A percentile compares a stretch with the other conserved stretches of the same genome.
These are phyloP conservation scores for Alectura lathami DNA, from an alignment of 2,113 vertebrate species.

Conservation along the genomic window DNA sequence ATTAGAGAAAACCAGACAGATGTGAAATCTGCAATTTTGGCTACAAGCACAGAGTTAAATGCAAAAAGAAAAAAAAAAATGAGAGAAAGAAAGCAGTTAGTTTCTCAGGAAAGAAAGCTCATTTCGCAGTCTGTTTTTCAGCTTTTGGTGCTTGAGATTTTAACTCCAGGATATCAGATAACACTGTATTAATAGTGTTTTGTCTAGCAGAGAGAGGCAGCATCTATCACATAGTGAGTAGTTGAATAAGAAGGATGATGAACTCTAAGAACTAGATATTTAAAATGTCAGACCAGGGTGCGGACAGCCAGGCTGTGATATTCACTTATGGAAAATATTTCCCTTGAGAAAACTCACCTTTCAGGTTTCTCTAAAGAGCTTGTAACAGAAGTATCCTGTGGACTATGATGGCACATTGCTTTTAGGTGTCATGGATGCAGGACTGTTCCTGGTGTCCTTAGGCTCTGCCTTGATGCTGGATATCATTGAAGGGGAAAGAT, in stretches of 20 bases:
- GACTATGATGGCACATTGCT: not conserved
- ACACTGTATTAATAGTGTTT: not conserved
- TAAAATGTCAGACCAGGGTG: not conserved
- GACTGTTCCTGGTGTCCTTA: not conserved
- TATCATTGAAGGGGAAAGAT: not conserved
- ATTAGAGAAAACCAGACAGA: not conserved
- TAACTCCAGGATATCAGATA: not conserved
- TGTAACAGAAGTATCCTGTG: not conserved
- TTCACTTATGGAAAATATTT: not conserved
- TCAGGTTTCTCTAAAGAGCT: not conserved
- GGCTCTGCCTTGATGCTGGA: not conserved
- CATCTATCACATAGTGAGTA: not conserved
- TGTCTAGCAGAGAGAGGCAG: not conserved
- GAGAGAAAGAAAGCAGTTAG: not conserved
- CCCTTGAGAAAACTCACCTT: not conserved
- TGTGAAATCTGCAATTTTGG: not conserved
- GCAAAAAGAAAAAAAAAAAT: not conserved
- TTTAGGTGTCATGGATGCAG: not conserved
- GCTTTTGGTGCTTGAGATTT: not conserved
- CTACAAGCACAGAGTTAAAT: not conserved
- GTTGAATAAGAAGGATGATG: not conserved
- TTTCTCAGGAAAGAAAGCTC: not conserved
- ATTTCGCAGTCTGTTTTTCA: not conserved
- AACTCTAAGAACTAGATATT: not conserved
- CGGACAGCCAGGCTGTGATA: not conserved